Percentiles rank a stretch among this genome's conserved stretches.
Evolutionary conservation across 1,140 invertebrate species (phyloP).

Genomic region (Microplitis mediator): DNA sequence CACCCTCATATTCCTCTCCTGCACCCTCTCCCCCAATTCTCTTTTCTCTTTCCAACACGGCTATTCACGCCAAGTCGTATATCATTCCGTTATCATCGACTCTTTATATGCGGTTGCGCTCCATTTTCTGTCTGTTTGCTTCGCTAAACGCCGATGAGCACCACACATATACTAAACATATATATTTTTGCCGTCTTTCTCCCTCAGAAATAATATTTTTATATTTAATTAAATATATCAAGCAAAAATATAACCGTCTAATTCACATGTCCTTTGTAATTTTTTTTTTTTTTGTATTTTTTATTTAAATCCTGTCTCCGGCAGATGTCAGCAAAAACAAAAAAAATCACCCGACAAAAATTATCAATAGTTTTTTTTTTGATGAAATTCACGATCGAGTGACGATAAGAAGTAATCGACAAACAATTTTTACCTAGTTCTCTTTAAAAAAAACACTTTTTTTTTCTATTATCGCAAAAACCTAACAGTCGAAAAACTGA

Average conservation of each 20-base stretch:
- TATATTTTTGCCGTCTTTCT: too few species aligned
- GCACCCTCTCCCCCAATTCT: background rate
- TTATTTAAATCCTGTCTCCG: too few species aligned
- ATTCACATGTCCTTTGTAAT: too few species aligned
- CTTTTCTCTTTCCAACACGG: conserved; percentile 35
- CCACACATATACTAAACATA: background rate
- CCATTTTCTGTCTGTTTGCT: conserved; percentile 65
- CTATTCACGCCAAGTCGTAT: conserved; percentile 60
- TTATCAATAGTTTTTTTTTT: too few species aligned
- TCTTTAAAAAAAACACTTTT: conserved; percentile 21
- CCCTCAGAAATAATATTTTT: too few species aligned
- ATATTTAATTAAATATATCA: background rate
- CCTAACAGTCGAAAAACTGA: conserved; percentile 17
- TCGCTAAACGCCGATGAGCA: conserved; percentile 52
- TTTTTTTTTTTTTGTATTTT: too few species aligned
- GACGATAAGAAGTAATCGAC: conserved; percentile 11
- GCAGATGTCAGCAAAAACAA: too few species aligned
- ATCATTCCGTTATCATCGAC: conserved; percentile 65
- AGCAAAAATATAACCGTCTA: too few species aligned
- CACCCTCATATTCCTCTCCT: background rate
- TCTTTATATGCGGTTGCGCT: conserved; percentile 65
- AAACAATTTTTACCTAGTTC: background rate
- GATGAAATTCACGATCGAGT: background rate
- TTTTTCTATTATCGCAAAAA: background rate
- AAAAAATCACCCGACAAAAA: too few species aligned